Base-by-base conservation (phyloP, 2,888 invertebrate genomes). In the Anodontia alba region DNA sequence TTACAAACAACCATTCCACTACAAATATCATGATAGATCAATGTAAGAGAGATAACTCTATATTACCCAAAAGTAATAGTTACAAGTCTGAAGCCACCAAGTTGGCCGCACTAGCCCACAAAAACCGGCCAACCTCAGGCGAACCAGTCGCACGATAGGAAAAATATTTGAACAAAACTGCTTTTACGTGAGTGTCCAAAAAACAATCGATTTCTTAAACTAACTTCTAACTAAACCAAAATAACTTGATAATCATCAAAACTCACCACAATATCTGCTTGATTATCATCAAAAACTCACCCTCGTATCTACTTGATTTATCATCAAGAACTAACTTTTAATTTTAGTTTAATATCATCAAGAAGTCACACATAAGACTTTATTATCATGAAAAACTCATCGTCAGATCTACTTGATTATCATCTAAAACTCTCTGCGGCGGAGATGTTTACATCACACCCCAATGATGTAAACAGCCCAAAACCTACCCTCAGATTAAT, bases 21-120 rank as follows among this genome's bases (percentile, higher is more conserved):
- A 54, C 26, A 54, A 54, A 26, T n/a, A 54, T 54, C 26, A 54
- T 54, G 23, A 10, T 10, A 54, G 23, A 23, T 54, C 23, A 23
- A 26, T 26, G 23, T 26, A 54, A 54, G 54, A 26, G 23, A 54
- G 54, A 54, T 54, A 54, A 54, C 54, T 54, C 49, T 49, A 20
- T 49, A 49, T 49, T 20, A 49, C 49, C 49, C 54, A 54, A 54
- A 54, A 54, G 54, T 54, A 26, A 54, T 54, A 54, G 23, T 54
- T 26, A 54, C 54, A 54, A 54, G 54, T 54, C 54, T 26, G 54
- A 54, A 54, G 54, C 54, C 54, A 54, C 26, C 23, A 54, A 54
- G 54, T 54, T 54, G 54, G 54, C 54, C 54, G 54, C 54, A 54
- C 54, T 26, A 54, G 23, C 54, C 54, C 54, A 26, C 54, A 12